phyloP scores from a whole-genome alignment of 2,797 vertebrate genomes.

The Myotis findleyi region DNA sequence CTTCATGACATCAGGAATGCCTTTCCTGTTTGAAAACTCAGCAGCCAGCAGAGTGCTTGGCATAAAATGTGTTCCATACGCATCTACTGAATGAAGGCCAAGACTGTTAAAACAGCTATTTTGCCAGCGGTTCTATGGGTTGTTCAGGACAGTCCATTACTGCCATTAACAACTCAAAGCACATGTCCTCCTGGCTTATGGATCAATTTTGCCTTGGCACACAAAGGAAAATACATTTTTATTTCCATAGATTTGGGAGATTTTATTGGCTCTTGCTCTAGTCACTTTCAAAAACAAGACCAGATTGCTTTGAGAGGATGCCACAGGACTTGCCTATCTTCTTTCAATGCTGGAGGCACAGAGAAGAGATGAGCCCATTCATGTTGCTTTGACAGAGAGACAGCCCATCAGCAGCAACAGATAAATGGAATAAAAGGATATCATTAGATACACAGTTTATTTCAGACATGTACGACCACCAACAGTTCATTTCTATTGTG shows the following conservation, averaged over 20 bases:
- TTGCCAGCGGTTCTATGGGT: background rate
- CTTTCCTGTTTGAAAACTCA: background rate
- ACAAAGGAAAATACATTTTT: slow-evolving; percentile 10
- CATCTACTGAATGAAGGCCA: background rate
- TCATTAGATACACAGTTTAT: background rate
- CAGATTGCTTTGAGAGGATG: background rate
- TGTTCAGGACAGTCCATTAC: background rate
- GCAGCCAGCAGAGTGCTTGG: background rate
- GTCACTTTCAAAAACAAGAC: slow-evolving; percentile 4
- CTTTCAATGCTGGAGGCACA: background rate
- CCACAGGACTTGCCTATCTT: background rate
- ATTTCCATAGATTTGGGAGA: background rate
- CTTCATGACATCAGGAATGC: background rate
- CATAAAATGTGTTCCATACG: background rate
- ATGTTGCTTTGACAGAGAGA: background rate
- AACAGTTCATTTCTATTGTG: background rate
- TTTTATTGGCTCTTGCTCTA: background rate
- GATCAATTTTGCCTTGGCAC: background rate
- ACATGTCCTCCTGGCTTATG: background rate
- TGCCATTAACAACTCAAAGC: background rate
- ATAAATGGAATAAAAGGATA: background rate
- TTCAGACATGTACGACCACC: background rate
- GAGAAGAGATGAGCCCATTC: background rate
- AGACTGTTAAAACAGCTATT: background rate
- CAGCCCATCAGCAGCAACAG: background rate